Base-by-base conservation (phyloP, 2,113 vertebrate species). In the Australoheros scitulus region DNA sequence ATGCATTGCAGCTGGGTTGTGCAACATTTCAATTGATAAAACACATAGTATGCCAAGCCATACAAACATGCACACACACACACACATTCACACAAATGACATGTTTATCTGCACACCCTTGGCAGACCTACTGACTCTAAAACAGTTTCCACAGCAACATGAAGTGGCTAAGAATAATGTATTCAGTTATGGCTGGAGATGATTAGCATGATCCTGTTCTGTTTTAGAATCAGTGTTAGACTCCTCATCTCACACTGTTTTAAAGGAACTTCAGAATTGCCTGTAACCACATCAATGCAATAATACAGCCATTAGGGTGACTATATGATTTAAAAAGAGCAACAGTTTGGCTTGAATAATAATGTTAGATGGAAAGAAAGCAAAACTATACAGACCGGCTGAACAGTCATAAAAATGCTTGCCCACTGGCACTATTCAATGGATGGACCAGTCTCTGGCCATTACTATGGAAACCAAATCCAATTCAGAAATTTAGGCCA, bases 121-220 rank as follows among this genome's bases (percentile, higher is more conserved):
- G 81, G 89, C 91, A 91, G 93, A 94, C 91, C 89, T 87, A 79
- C 91, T 91, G 91, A 95, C 93, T 95, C 91, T 93, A 94, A 92
- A 93, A 93, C 94, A 91, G 94, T 95, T 96, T 94, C 95, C 94
- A 95, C 93, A 95, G 95, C 94, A 96, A 95, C 95, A 87, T 93
- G 89, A 94, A 95, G 94, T 93, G 91, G 91, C 82, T 79, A 86
- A 93, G 91, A 93, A 93, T 94, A 95, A 95, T 92, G 87, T 88
- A 94, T 95, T 94, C 93, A 80, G 90, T 90, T 87, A 90, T 85
- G 63, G 84, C 87, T 86, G 82, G 50, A 74, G 77, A 90, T 92
- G 86, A 95, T 94, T 92, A 94, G 87, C 84, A 91, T 89, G 83
- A 83, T 68, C 50, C 65, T 78, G 58, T 68, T 87, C 68, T 63